These are phyloP conservation scores for Antitype chi DNA, from an alignment of 2,888 invertebrate genomes.

Conservation along the genomic window DNA sequence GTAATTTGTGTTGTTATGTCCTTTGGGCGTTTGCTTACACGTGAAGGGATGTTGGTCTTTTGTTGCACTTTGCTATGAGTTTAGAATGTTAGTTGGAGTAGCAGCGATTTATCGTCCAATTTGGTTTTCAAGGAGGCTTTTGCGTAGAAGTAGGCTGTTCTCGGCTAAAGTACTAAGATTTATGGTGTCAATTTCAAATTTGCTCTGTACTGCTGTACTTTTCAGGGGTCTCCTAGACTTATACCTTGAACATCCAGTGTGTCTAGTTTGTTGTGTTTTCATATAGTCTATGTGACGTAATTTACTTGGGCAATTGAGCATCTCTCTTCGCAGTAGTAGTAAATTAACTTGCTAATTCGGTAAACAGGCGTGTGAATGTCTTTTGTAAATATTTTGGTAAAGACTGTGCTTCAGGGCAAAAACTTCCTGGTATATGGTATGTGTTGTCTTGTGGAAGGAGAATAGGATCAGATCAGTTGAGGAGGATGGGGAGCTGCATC, in stretches of 20 bases:
- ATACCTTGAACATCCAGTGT: no score
- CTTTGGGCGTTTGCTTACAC: constrained; percentile 22
- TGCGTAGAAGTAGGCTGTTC: not conserved
- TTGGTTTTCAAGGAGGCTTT: not conserved
- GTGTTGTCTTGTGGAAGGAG: no score
- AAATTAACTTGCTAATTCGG: not conserved
- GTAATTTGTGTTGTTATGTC: constrained; percentile 42
- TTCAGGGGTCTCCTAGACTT: not conserved
- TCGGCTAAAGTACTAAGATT: not conserved
- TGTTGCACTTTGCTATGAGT: constrained; percentile 4
- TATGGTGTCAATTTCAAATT: not conserved
- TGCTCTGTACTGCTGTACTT: no score
- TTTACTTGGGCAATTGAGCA: not conserved
- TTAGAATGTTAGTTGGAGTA: not conserved
- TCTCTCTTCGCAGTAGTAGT: not conserved
- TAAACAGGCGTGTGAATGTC: not conserved
- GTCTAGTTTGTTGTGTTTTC: not conserved
- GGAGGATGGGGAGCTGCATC: not conserved
- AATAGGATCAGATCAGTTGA: not conserved
- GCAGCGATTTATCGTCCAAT: not conserved
- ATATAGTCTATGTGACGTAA: not conserved
- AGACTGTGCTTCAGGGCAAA: not conserved
- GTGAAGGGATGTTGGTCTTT: constrained; percentile 37
- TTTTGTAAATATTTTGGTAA: not conserved
- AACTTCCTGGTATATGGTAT: no score